Base-by-base conservation (phyloP, 2,113 vertebrate genomes). In the Coreoperca whiteheadi region DNA sequence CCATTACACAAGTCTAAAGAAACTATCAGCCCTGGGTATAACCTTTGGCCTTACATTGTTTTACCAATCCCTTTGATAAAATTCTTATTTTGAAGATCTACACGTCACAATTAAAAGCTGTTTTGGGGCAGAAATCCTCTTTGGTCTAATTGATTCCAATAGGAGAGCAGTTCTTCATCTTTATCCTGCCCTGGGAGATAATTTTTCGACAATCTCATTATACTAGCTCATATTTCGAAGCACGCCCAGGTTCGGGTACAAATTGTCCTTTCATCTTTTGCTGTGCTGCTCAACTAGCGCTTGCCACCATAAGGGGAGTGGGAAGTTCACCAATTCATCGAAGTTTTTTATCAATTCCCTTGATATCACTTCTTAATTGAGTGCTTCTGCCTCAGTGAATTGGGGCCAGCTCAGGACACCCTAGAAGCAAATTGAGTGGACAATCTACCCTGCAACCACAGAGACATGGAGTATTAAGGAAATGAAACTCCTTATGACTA, bases 141-240 rank as follows among this genome's bases (percentile, higher is more conserved):
- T 61, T 32, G 59, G 74, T 78, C 39, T 87, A 90, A 91, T 87
- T 90, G 85, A 89, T 87, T 84, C 56, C 73, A 84, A 48, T 68
- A 80, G 57, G 48, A 84, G 76, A 86, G 57, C 73, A 70, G 63
- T 85, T 86, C 39, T 87, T 89, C 88, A 88, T 92, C 51, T 87
- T 87, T 84, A 83, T 88, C 72, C 75, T 74, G 81, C 84, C 87
- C 76, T 83, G 72, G 69, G 88, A 89, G 84, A 86, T 85, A 21
- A 81, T 91, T 86, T 89, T 89, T 72, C 78, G 77, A 87, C 79
- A 87, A 79, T 86, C 85, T 89, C 79, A 92, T 91, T 92, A 92
- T 68, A 77, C 77, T n/a, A 20, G 75, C 77, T 90, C 80, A 78
- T 82, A 84, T 87, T 88, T 85, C 83, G n/a, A 63, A 86, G 73